Evolutionary conservation across 2,797 vertebrate genomes (phyloP).

Genomic region (Eulemur rubriventer): DNA sequence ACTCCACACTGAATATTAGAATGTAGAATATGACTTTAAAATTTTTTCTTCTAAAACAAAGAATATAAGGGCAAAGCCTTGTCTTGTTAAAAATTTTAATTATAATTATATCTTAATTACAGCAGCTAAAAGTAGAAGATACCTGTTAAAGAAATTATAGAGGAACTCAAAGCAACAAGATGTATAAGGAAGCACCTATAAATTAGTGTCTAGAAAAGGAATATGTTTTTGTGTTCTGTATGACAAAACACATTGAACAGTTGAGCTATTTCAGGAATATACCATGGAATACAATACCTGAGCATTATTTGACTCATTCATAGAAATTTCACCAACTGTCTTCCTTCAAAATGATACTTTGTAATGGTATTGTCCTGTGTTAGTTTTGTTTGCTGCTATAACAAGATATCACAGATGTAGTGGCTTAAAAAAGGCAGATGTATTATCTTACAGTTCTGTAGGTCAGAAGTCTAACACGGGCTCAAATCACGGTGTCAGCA

Average conservation of each 20-base stretch:
- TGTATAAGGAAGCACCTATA: slow-evolving; percentile 62
- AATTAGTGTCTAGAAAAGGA: slow-evolving; percentile 74
- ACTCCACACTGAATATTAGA: neutral
- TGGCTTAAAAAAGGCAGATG: neutral
- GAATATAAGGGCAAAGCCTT: slow-evolving; percentile 42
- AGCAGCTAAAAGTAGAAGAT: slow-evolving; percentile 65
- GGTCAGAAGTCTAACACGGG: neutral
- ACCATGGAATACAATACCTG: neutral
- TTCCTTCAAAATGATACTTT: neutral
- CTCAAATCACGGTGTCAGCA: neutral
- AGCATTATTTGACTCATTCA: neutral
- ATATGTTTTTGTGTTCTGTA: slow-evolving; percentile 6
- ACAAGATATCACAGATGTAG: neutral
- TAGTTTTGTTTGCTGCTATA: neutral
- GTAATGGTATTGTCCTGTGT: neutral
- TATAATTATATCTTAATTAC: slow-evolving; percentile 68
- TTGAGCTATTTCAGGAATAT: neutral
- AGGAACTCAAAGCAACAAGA: slow-evolving; percentile 54
- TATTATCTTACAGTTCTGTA: neutral
- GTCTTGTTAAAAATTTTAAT: slow-evolving; percentile 58
- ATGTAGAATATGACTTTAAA: slow-evolving; percentile 50
- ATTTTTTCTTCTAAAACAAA: slow-evolving; percentile 48
- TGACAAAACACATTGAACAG: slow-evolving; percentile 39
- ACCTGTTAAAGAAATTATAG: slow-evolving; percentile 66
- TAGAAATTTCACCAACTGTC: neutral